Percentiles rank a stretch among this genome's conserved stretches.
These are phyloP conservation scores for Halocynthia roretzi DNA, from an alignment of 23 tunicate genomes.

Conservation along the genomic window DNA sequence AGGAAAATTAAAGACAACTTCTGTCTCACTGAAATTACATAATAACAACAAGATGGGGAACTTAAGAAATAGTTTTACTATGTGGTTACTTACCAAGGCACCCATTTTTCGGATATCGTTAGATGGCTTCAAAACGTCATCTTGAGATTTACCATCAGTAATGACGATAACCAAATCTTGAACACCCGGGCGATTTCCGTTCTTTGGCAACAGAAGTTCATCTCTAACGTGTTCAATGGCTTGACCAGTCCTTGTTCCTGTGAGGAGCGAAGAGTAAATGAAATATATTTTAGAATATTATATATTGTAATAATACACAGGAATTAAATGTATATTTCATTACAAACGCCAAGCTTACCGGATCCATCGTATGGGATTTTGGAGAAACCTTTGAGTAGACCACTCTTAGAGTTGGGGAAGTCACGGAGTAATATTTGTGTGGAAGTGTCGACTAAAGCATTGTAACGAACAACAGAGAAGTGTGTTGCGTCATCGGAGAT, in stretches of 20 bases:
- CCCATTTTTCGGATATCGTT: conserved; percentile 1
- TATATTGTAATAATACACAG: neutral
- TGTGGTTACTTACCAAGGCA: conserved; percentile 3
- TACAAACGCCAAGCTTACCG: conserved; percentile 6
- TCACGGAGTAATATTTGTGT: conserved; percentile 1
- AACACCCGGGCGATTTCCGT: conserved; percentile 18
- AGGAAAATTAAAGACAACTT: neutral
- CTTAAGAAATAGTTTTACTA: too few species aligned
- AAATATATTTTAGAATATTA: too few species aligned
- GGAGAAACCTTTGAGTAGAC: conserved; percentile 12
- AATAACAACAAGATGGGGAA: too few species aligned
- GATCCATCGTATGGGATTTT: conserved; percentile 15
- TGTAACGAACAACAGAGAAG: conserved; percentile 20
- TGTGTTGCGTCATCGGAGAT: conserved; percentile 23
- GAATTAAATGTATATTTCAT: neutral
- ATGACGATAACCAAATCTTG: conserved; percentile 17
- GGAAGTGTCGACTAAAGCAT: conserved; percentile 4
- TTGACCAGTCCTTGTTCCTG: conserved; percentile 22
- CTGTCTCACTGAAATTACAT: too few species aligned
- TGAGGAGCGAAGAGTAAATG: too few species aligned
- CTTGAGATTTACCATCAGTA: conserved; percentile 24
- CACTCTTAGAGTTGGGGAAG: conserved; percentile 6
- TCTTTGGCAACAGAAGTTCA: neutral
- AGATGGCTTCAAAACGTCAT: conserved; percentile 9
- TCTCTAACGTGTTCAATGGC: conserved; percentile 10